phyloP scores from a whole-genome alignment of 2,888 invertebrate species.

The Criorhina ranunculi region DNA sequence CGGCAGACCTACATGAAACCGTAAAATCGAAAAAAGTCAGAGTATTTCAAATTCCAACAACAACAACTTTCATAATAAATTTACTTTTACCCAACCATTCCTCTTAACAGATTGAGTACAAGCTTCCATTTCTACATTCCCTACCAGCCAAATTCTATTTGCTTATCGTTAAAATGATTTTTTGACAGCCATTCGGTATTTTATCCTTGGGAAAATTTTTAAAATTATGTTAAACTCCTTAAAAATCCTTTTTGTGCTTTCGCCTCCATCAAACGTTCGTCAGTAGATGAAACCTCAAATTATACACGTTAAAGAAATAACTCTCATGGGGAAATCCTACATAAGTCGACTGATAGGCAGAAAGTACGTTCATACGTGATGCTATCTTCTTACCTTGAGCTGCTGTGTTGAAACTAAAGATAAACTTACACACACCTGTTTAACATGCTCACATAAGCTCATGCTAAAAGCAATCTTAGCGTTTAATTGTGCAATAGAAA shows the following conservation, averaged over 20 bases:
- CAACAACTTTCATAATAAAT: not conserved
- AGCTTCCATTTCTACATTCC: not conserved
- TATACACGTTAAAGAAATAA: conserved; percentile 13
- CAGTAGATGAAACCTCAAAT: conserved; percentile 35
- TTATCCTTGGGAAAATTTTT: not conserved
- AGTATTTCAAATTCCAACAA: not conserved
- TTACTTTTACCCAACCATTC: not conserved
- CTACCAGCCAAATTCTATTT: not conserved
- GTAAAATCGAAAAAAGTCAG: too few relatives aligned
- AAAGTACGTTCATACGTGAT: not conserved
- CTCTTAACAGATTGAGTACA: not conserved
- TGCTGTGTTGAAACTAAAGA: conserved; percentile 14
- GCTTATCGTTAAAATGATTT: conserved; percentile 25
- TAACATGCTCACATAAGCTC: not conserved
- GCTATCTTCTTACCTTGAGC: conserved; percentile 10
- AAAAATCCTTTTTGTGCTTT: conserved; percentile 2
- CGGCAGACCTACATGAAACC: too few relatives aligned
- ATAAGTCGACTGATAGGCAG: conserved; percentile 2
- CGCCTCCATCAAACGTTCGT: conserved; percentile 4
- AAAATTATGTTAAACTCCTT: conserved; percentile 24
- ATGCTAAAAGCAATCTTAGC: conserved; percentile 1
- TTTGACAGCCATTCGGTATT: conserved; percentile 5
- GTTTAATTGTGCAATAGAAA: conserved; percentile 20
- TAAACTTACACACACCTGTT: not conserved
- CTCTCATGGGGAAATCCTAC: conserved; percentile 22